These are phyloP conservation scores for Dendrocincla fuliginosa DNA, from an alignment of 2,797 vertebrate genomes.

Conservation along the genomic window DNA sequence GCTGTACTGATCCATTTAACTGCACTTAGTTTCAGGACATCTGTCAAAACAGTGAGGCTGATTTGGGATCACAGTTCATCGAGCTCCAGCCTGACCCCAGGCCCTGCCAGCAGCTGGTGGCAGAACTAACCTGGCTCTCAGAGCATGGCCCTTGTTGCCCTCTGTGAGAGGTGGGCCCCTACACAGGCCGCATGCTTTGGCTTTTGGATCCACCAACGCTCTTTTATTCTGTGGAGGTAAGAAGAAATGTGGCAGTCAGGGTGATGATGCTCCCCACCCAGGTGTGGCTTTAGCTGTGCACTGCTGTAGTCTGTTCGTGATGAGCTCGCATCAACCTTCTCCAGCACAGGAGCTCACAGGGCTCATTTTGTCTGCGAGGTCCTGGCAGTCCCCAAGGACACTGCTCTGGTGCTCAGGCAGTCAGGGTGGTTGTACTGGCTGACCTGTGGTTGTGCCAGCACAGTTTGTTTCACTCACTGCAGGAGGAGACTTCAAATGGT, in stretches of 20 bases:
- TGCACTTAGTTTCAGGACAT: neutral
- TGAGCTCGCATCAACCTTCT: neutral
- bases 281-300: neutral
- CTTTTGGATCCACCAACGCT: neutral
- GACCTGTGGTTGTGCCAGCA: neutral
- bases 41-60: constrained; percentile 14
- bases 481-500: neutral
- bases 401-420: neutral
- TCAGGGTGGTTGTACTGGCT: neutral
- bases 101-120: constrained; percentile 3
- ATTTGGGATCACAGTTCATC: neutral
- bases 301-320: neutral
- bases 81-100: neutral
- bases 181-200: neutral
- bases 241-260: neutral
- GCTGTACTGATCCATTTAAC: neutral
- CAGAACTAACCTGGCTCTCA: neutral
- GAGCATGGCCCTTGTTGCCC: neutral
- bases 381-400: fast-evolving
- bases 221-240: neutral
- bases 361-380: neutral
- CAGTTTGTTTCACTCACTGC: neutral
- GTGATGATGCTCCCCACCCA: neutral
- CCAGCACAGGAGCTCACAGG: neutral
- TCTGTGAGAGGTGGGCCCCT: neutral